Evolutionary conservation across 2,113 vertebrate species (phyloP), one percentile per base, ranked within the genome.

Genomic region (Menidia beryllina): DNA sequence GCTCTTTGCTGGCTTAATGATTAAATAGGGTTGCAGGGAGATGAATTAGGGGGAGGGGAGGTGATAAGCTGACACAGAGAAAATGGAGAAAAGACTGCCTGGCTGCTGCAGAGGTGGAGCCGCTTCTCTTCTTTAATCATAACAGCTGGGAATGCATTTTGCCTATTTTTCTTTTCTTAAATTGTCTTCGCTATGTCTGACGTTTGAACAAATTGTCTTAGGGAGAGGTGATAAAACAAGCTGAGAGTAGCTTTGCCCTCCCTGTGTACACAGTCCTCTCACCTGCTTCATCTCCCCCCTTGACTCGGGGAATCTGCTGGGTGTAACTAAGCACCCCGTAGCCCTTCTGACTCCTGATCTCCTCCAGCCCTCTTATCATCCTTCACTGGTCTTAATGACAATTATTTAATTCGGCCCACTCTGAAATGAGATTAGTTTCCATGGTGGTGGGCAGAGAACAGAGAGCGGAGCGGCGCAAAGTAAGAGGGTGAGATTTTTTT

Each of bases 331-430:
- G 72, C 74, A 73, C 72, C 81, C 61, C 59, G 49, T 41, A 39
- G 50, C 59, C 57, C 20, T 8, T 58, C 62, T 50, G 7, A n/a
- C 77, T 68, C 72, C 34, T 72, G 78, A 77, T 73, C 77, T 77
- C 67, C 69, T 51, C 45, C 12, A 65, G 72, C 78, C 74, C 62
- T 72, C 51, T 13, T 26, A 34, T 73, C 74, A 77, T 76, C 72
- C 78, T 84, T 76, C 86, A 85, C 70, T 58, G 73, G 51, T 61
- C 78, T 77, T 90, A 90, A 88, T 90, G 82, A 85, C 79, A 71
- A 79, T 86, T 88, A 83, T 89, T 89, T 86, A 88, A 89, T 89
- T 87, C 81, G 56, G 75, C 69, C 81, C 63, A 68, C 51, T 71
- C 69, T 75, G 85, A 86, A 89, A 88, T 72, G 50, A 81, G 72